phyloP scores from a whole-genome alignment of 1,140 invertebrate genomes.

The Mactra quadrangularis region DNA sequence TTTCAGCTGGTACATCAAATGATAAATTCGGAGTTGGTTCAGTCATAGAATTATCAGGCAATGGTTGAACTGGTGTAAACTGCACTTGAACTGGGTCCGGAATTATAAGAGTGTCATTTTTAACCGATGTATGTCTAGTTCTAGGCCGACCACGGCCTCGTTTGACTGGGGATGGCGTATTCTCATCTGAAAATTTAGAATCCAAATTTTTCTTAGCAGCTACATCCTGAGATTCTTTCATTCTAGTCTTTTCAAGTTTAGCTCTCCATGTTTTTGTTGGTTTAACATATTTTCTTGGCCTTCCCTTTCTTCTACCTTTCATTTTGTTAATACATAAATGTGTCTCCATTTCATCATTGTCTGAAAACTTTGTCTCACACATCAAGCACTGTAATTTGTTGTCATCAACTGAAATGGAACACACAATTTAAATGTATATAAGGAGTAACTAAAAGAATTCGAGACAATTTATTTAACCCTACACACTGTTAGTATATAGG shows the following conservation, averaged over 20 bases:
- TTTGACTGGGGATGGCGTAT: conserved; percentile 28
- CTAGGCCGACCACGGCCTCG: conserved; percentile 66
- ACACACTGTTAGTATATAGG: too few species aligned
- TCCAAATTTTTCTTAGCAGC: conserved; percentile 6
- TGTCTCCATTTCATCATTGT: conserved; percentile 64
- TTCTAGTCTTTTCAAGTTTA: conserved; percentile 67
- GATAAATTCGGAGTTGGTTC: not conserved
- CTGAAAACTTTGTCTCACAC: conserved; percentile 64
- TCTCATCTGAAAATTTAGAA: not conserved
- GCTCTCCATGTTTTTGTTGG: conserved; percentile 73
- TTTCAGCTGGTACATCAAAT: conserved; percentile 17
- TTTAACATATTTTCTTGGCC: conserved; percentile 71
- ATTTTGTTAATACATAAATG: conserved; percentile 66
- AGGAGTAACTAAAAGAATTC: too few species aligned
- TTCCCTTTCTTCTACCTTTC: conserved; percentile 66
- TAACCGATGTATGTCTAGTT: conserved; percentile 28
- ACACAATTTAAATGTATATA: too few species aligned
- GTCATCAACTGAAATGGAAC: conserved; percentile 62
- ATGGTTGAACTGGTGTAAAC: not conserved
- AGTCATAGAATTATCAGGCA: not conserved
- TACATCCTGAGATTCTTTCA: conserved; percentile 48
- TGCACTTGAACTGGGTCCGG: not conserved
- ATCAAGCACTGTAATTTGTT: conserved; percentile 59
- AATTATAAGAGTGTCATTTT: conserved; percentile 33
- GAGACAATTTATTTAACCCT: too few species aligned